Evolutionary conservation across 2,113 vertebrate genomes (phyloP).

Genomic region (Hemiprocne comata): DNA sequence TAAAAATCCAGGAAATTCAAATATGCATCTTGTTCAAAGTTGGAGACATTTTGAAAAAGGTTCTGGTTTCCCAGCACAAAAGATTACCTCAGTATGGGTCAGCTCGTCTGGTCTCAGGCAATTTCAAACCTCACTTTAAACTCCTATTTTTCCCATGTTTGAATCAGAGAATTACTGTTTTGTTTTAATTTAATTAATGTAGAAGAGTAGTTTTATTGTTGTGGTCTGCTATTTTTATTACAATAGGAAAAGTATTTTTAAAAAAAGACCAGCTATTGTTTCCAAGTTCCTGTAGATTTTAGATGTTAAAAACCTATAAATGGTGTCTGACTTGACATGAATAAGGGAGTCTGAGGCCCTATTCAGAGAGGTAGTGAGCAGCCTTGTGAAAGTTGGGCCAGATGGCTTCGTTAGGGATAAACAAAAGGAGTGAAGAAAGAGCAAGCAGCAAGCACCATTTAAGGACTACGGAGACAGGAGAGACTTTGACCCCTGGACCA

Average conservation of each 20-base stretch:
- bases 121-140: neutral
- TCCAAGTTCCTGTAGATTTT: slow-evolving; percentile 27
- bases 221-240: slow-evolving; percentile 40
- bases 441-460: slow-evolving; percentile 38
- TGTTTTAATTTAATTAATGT: neutral
- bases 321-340: slow-evolving; percentile 15
- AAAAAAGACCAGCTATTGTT: neutral
- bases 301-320: slow-evolving; percentile 21
- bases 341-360: slow-evolving; percentile 12
- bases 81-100: neutral
- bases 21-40: neutral
- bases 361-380: neutral
- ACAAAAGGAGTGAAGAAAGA: slow-evolving; percentile 34
- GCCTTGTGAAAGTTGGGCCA: slow-evolving; percentile 24
- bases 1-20: neutral
- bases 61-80: neutral
- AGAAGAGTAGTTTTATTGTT: neutral
- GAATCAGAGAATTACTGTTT: neutral
- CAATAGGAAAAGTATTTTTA: neutral
- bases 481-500: slow-evolving; percentile 40
- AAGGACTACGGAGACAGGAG: slow-evolving; percentile 33
- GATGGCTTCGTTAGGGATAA: slow-evolving; percentile 32
- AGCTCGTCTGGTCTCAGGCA: fast-evolving
- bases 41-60: neutral
- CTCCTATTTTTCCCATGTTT: neutral